Evolutionary conservation across 2,113 vertebrate genomes (phyloP), one percentile per base, ranked within the genome.

Genomic region (Vidua chalybeata): DNA sequence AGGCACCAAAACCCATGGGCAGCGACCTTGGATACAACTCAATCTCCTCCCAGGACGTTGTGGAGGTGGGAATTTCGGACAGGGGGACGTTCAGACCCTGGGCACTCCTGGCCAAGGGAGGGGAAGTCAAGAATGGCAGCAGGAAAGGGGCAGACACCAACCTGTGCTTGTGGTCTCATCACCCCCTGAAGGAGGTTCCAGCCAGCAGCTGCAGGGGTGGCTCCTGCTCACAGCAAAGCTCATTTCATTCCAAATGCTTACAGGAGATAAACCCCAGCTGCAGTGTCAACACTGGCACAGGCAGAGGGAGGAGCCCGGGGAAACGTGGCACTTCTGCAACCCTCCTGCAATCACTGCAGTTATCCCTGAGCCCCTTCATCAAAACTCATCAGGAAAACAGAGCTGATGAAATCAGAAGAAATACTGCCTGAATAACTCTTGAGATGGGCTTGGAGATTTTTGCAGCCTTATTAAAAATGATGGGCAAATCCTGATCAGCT

Each of bases 21-120:
- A 68, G 13, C 0, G 11, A 4, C 49, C 39, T 52, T 18, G 26
- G 24, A 9, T 6, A 21, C 20, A 89, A 1, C 7, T 10, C 1
- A 33, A 22, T 6, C 52, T 54, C 67, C n/a, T 1, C 6, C 7
- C 48, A 59, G 81, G 56, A 46, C 3, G 1, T 1, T 2, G 0
- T 1, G 41, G 41, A 55, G 26, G 5, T 9, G 43, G 74, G 19
- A 68, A 35, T 54, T 43, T 5, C 9, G 83, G 46, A 31, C 10
- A 86, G 52, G 43, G 27, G 63, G 23, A 17, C 3, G n/a, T 19
- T 15, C 80, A 67, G 66, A 20, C 18, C 41, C n/a, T 9, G 26
- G 76, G 33, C 23, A 11, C 20, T 31, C 4, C 52, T 49, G 39
- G 55, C 59, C 73, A 74, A 41, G 55, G 59, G 24, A 26, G 39